Evolutionary conservation across 2,113 vertebrate species (phyloP), one percentile per base, ranked within the genome.

Genomic region (Leucoraja erinaceus): DNA sequence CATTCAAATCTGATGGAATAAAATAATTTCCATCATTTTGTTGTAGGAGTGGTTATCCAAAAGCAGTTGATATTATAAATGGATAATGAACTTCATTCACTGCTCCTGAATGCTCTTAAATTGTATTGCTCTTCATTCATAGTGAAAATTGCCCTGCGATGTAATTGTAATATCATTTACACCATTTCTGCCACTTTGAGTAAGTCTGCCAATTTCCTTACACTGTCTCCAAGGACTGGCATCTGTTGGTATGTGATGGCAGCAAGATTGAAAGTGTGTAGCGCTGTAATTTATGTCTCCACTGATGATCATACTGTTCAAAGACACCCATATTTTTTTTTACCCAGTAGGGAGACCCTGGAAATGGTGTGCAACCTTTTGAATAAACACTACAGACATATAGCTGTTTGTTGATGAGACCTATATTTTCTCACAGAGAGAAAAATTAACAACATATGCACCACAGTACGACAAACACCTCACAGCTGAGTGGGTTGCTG

Each of bases 121-220:
- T 91, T 72, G 38, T 91, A 91, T 91, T 91, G 90, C 90, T 91
- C 90, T 74, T 91, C 68, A 91, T 70, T 74, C 88, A 72, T 91
- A 47, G 90, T 91, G 90, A 91, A 91, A 91, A 91, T 91, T 91
- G 90, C 90, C 68, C 90, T 91, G 90, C 90, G 72, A 91, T 91
- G 68, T 91, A 72, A 91, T 91, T 91, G 90, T 91, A 91, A 91
- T 91, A 91, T 91, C 38, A 91, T 91, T 91, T 91, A 91, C 90
- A 91, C 90, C 68, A 72, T 91, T 91, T 72, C 90, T 91, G 33
- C 90, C 90, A 91, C 90, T 47, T 91, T 91, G 90, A 91, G 68
- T 70, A 54, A 91, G 68, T 91, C 90, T 91, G 90, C 90, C 90
- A 72, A 91, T 91, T 91, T 91, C 68, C 90, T 91, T 54, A 54